Conservation (phyloP, 1,140 invertebrate species). For the Diuraphis noxia region DNA sequence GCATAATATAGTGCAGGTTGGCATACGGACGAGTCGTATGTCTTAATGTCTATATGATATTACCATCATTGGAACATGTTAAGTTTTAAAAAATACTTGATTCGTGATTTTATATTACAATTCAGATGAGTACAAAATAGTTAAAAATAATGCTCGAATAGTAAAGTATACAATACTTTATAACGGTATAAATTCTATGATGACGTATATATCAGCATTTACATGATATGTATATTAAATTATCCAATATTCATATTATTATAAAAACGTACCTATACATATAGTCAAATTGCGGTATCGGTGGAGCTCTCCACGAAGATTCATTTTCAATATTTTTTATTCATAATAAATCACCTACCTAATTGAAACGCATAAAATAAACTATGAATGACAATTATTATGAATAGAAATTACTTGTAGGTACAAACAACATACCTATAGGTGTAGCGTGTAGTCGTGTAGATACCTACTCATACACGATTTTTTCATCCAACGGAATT, state of each 20-base stretch:
- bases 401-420: background rate
- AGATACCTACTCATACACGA: background rate
- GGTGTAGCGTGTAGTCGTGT: no score
- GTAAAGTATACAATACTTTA: background rate
- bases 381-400: background rate
- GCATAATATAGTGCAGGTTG: background rate
- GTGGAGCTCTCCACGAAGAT: background rate
- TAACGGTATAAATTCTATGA: background rate
- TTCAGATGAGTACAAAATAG: background rate
- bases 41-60: background rate
- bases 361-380: background rate
- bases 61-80: background rate
- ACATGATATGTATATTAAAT: no score
- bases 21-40: background rate
- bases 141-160: background rate
- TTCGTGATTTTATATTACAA: background rate
- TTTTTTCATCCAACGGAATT: background rate
- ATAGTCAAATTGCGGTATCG: no score
- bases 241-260: no score
- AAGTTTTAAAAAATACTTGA: background rate
- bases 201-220: no score
- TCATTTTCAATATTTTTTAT: background rate
- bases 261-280: background rate
- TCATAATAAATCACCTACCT: background rate
- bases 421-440: no score